Evolutionary conservation across 92 coral and sea anemone species (phyloP).

Genomic region (Parazoanthus darwini): DNA sequence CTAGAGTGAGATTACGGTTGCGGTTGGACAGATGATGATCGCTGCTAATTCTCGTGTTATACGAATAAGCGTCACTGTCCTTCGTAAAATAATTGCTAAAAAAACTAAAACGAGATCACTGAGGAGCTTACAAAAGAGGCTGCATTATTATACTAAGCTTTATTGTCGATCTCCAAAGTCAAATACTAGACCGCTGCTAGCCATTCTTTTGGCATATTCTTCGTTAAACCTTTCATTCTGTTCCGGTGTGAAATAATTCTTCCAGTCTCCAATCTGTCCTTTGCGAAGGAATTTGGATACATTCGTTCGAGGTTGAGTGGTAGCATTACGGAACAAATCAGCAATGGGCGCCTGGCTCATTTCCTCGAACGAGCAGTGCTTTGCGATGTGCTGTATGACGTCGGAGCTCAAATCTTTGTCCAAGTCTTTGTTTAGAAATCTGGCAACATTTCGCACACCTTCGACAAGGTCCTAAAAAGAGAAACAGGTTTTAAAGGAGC

Average conservation of each 20-base stretch:
- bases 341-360: background rate
- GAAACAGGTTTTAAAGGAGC: background rate
- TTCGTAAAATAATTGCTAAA: no score
- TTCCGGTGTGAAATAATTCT: background rate
- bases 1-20: no score
- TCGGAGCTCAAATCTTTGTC: slow-evolving; percentile 1
- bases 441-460: background rate
- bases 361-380: slow-evolving; percentile 3
- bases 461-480: background rate
- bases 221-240: no score
- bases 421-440: background rate
- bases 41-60: no score
- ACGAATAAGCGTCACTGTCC: no score
- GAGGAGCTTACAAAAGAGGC: no score
- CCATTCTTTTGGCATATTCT: background rate
- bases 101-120: no score
- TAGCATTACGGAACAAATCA: background rate
- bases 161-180: background rate
- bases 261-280: no score
- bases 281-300: no score
- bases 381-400: background rate
- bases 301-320: background rate
- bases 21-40: no score
- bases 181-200: background rate
- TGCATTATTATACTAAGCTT: no score